Evolutionary conservation across 2,888 invertebrate genomes (phyloP), one percentile per base, ranked within the genome.

Genomic region (Drosophila tripunctata): DNA sequence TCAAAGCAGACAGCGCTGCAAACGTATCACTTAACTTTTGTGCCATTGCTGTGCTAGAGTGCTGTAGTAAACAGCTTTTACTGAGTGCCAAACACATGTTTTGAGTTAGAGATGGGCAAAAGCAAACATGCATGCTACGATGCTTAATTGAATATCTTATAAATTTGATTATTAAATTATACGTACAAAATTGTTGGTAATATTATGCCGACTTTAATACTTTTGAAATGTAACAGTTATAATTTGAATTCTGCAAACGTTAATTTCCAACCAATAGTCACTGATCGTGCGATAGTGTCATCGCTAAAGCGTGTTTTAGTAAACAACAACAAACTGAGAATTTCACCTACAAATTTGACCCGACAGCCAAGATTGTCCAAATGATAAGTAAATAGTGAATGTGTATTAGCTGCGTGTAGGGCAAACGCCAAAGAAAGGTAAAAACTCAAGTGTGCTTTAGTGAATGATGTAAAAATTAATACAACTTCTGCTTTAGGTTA

Each of bases 291-390:
- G 10, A 14, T 31, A 35, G 7, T 5, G 33, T 4, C 71, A 62
- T 50, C 68, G 2, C 68, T 63, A 69, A 33, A 24, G 14, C 10
- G 0, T 15, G 38, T 55, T 31, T 19, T 27, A 43, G 65, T 66
- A 70, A 67, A 73, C 70, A 70, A 67, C 70, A 70, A 67, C 73
- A 70, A 48, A 40, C 50, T 19, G 43, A 19, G 45, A 12, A 12
- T 27, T 74, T 71, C 70, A 71, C 71, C 71, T 71, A 75, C 71
- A 71, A 58, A 51, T 75, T 75, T 75, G 71, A 71, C 71, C 71
- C 22, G 50, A 35, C 38, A 31, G 24, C 70, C 51, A 64, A 75
- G 75, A 75, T 71, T 58, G 30, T 15, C 19, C 30, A 38, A 22
- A 63, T 64, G 57, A 71, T 75, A 63, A 64, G 69, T 50, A 33